Evolutionary conservation across 2,113 vertebrate genomes (phyloP), one percentile per base, ranked within the genome.

Genomic region (Callopanchax toddi): DNA sequence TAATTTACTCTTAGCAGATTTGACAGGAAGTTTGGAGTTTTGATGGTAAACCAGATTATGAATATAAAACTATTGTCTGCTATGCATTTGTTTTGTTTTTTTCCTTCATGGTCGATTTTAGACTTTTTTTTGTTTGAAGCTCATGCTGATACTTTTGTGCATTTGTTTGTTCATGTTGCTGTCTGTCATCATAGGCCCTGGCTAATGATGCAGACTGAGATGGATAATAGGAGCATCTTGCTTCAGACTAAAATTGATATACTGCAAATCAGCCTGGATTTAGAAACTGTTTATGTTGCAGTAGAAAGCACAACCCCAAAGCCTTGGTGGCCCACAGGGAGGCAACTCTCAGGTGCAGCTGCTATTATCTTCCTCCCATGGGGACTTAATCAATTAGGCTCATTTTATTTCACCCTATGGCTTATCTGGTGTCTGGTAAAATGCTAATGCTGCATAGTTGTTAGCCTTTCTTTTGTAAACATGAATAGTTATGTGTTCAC

Each of bases 361-460:
- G 44, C 48, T 57, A 46, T 74, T 43, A 51, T 49, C 50, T 21
- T 50, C 34, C 60, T 67, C 77, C 60, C 53, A 18, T 32, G 79
- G 62, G 74, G 40, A 64, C 42, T 50, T 40, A 74, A 72, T 82
- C 42, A 55, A 69, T 73, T 18, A 43, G 66, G 4, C 57, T 43
- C 42, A 29, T 74, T 59, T 70, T 26, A 58, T 71, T 68, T 63
- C 45, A 48, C 29, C 44, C 23, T 16, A 8, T 66, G 22, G 64
- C 25, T 71, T 62, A 64, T 54, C 5, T 60, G 59, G 58, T 53
- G 62, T 71, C 18, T 60, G 12, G 48, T 44, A 46, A 15, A 5
- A 42, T 55, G 37, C 26, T 60, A 53, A 59, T 58, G 20, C 18
- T 53, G 50, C 50, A 11, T 3, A 15, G 29, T 51, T 43, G 26